Conservation (phyloP, 2,797 vertebrate genomes). For the Rhyacichthys aspro region DNA sequence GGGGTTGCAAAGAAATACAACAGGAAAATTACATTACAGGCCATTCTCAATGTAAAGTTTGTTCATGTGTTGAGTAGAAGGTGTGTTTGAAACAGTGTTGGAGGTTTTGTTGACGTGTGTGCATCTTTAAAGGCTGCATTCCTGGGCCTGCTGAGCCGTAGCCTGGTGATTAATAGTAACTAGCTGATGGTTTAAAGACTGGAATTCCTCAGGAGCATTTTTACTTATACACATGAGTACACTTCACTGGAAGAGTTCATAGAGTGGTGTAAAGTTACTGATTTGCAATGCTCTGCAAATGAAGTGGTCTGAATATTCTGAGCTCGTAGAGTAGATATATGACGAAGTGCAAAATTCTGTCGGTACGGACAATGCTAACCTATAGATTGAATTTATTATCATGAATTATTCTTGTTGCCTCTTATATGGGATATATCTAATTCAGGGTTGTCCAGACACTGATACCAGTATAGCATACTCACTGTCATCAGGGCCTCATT, state of each 20-base stretch:
- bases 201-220: slow-evolving; percentile 63
- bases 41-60: not conserved
- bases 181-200: slow-evolving; percentile 79
- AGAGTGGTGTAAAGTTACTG: too few relatives aligned
- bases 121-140: slow-evolving; percentile 83
- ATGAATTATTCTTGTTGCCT: too few relatives aligned
- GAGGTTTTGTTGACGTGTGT: slow-evolving; percentile 17
- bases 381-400: too few relatives aligned
- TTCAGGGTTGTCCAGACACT: too few relatives aligned
- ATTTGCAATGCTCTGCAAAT: too few relatives aligned
- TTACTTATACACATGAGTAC: not conserved
- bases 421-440: too few relatives aligned
- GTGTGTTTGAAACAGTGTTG: not conserved
- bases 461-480: too few relatives aligned
- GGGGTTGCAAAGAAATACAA: slow-evolving; percentile 6
- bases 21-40: not conserved
- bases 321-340: too few relatives aligned
- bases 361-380: too few relatives aligned
- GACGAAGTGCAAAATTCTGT: too few relatives aligned
- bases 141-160: slow-evolving; percentile 83
- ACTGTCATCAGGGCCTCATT: too few relatives aligned
- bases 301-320: not conserved
- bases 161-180: slow-evolving; percentile 81
- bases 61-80: not conserved
- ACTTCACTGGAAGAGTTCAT: not conserved